Percentiles rank a stretch among this genome's conserved stretches.
phyloP scores from a whole-genome alignment of 2,797 vertebrate species.

The Halcyon chelicuti region DNA sequence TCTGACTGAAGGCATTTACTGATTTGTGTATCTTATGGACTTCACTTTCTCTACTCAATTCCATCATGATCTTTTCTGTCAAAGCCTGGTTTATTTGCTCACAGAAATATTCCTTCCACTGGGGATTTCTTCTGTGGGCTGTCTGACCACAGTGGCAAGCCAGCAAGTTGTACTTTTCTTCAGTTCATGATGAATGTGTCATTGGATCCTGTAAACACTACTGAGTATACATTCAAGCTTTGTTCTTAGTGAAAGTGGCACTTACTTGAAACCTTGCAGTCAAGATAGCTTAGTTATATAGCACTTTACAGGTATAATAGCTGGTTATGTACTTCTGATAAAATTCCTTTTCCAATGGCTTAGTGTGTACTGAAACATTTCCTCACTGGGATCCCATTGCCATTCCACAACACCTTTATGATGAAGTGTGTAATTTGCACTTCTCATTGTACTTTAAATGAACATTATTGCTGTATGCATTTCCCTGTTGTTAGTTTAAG shows the following conservation, averaged over 20 bases:
- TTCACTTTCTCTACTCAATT: conserved; percentile 34
- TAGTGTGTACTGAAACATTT: conserved; percentile 41
- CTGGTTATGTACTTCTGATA: conserved; percentile 71
- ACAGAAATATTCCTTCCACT: conserved; percentile 3
- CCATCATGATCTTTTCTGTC: neutral
- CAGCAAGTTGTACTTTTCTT: conserved; percentile 43
- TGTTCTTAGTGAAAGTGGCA: conserved; percentile 80
- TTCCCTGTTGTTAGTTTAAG: conserved; percentile 88
- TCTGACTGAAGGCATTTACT: conserved; percentile 73
- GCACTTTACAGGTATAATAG: conserved; percentile 79
- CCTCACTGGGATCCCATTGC: conserved; percentile 47
- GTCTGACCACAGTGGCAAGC: conserved; percentile 19
- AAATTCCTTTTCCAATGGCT: conserved; percentile 42
- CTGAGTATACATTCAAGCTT: conserved; percentile 81
- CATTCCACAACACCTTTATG: conserved; percentile 68
- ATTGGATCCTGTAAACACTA: conserved; percentile 82
- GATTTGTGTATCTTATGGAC: conserved; percentile 44
- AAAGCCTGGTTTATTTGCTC: conserved; percentile 7
- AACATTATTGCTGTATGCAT: conserved; percentile 82
- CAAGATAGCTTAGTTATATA: conserved; percentile 72
- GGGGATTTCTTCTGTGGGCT: conserved; percentile 19
- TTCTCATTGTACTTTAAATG: conserved; percentile 35
- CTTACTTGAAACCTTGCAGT: conserved; percentile 79
- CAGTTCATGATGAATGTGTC: conserved; percentile 64
- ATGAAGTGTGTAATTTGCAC: conserved; percentile 45